A percentile compares a stretch with the other conserved stretches of the same genome.
phyloP scores from a whole-genome alignment of 2,113 vertebrate species.

The Sylvilagus bachmani region DNA sequence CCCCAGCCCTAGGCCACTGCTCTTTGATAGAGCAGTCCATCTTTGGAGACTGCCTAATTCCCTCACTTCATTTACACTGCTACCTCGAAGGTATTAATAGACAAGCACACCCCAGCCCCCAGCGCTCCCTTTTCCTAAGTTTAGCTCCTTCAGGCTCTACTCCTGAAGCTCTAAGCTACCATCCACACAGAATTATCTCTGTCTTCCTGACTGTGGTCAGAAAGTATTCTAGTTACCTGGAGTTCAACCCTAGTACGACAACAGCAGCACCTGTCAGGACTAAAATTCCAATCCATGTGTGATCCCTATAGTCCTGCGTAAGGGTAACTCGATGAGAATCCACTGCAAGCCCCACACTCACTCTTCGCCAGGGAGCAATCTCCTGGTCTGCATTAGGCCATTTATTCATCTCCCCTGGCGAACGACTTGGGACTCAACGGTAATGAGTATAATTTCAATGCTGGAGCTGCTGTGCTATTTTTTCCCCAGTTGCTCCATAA shows the following conservation, averaged over 20 bases:
- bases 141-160: constrained; percentile 70
- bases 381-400: constrained; percentile 64
- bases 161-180: constrained; percentile 50
- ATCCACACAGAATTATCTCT: constrained; percentile 52
- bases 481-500: constrained; percentile 43
- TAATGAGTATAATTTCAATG: constrained; percentile 66
- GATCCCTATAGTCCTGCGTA: constrained; percentile 36
- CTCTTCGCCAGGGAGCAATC: constrained; percentile 68
- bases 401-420: constrained; percentile 60
- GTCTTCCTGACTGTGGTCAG: constrained; percentile 52
- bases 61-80: constrained; percentile 75
- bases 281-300: neutral
- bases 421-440: constrained; percentile 53
- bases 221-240: constrained; percentile 44
- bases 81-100: constrained; percentile 80
- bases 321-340: constrained; percentile 56
- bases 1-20: constrained; percentile 38
- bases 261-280: neutral
- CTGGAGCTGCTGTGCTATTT: constrained; percentile 49
- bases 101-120: neutral
- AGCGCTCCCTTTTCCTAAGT: constrained; percentile 72
- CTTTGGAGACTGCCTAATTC: constrained; percentile 73
- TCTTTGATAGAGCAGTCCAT: constrained; percentile 59
- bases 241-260: constrained; percentile 50
- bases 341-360: constrained; percentile 26